phyloP scores from a whole-genome alignment of 2,797 vertebrate species.

The Rhabdomys pumilio region DNA sequence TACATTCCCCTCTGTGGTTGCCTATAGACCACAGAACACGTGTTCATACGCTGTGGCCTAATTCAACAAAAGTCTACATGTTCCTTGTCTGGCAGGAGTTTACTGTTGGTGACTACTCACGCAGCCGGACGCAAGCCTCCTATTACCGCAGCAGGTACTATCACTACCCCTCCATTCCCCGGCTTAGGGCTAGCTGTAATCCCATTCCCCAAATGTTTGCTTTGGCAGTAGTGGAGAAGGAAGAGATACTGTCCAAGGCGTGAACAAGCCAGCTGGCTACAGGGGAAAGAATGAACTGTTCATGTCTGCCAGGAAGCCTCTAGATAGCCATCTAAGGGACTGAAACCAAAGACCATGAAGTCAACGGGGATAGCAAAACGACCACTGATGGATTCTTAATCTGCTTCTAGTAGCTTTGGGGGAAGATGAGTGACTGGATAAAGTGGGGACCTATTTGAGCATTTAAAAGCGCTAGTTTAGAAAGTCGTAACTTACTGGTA shows the following conservation, averaged over 20 bases:
- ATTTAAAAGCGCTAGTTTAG: neutral
- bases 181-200: neutral
- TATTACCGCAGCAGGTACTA: neutral
- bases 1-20: slow-evolving; percentile 52
- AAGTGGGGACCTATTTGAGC: neutral
- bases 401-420: slow-evolving; percentile 15
- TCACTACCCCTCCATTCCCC: neutral
- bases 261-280: neutral
- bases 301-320: neutral
- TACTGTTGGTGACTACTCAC: neutral
- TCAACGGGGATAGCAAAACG: neutral
- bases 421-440: neutral
- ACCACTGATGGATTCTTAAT: neutral
- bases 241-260: neutral
- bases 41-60: slow-evolving; percentile 46
- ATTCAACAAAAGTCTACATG: slow-evolving; percentile 48
- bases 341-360: slow-evolving; percentile 44
- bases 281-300: neutral
- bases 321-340: slow-evolving; percentile 73
- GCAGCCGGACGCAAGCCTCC: slow-evolving; percentile 6
- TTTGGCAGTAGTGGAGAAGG: slow-evolving; percentile 41
- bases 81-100: slow-evolving; percentile 45
- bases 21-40: slow-evolving; percentile 19
- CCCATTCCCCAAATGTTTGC: neutral
- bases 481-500: neutral